Conservation (phyloP, 1,140 invertebrate genomes). For the Bombus haemorrhoidalis region DNA sequence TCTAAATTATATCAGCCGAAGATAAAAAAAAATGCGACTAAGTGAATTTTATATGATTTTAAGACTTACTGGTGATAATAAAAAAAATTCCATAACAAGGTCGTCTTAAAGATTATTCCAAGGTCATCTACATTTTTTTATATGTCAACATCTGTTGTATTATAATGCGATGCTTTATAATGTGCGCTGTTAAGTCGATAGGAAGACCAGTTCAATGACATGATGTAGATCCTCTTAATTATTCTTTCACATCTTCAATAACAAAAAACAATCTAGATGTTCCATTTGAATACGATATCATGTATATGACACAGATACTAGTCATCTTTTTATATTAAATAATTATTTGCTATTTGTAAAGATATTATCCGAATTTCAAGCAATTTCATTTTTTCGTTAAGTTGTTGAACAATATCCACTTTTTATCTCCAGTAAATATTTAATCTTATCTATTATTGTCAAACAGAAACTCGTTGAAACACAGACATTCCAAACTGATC, state of each 20-base stretch:
- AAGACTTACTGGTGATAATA: neutral
- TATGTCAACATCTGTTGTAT: neutral
- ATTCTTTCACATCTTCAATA: neutral
- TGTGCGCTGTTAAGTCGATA: neutral
- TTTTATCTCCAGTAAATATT: neutral
- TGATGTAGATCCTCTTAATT: neutral
- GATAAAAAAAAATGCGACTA: neutral
- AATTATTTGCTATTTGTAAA: neutral
- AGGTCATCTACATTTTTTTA: neutral
- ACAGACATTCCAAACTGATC: neutral
- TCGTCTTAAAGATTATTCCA: neutral
- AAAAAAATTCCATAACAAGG: neutral
- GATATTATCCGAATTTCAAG: neutral
- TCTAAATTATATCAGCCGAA: neutral
- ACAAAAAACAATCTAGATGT: neutral
- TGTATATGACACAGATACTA: too few relatives aligned
- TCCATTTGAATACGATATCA: neutral
- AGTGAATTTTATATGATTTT: neutral
- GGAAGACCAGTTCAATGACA: neutral
- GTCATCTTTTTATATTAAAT: neutral
- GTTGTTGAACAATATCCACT: neutral
- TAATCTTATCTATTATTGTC: neutral
- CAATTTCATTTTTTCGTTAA: neutral
- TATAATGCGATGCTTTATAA: neutral
- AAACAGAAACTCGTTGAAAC: neutral